Base-by-base conservation (phyloP, 1,140 invertebrate species). In the Gryon sp. region DNA sequence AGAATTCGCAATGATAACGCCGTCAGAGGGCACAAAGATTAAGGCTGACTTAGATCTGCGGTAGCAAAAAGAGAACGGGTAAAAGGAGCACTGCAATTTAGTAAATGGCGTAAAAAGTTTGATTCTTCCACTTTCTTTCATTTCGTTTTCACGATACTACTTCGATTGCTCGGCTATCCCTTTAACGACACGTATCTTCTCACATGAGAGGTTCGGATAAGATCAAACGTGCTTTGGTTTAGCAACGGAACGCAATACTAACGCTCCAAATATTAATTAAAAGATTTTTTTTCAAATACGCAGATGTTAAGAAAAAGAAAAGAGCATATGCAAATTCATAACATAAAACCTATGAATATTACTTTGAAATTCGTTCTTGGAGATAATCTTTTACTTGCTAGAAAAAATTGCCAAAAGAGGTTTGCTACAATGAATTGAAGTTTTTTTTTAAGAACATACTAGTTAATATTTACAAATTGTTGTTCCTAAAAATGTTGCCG, bases 81-180 rank as follows among this genome's bases (percentile, higher is more conserved):
- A 36, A 36, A 53, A 36, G 20, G 38, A 66, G 28, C 38, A 52
- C 40, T 70, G 53, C 66, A 77, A 77, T 77, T 77, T 72, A 48
- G 69, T 26, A 63, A 73, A 78, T 78, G 69, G 75, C 26, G 41
- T 50, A 68, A 76, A 77, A 68, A 73, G 43, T 66, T 70, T 70
- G 52, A 53, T 72, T 66, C 30, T 59, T 65, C 32, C 55, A 60
- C 7, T 48, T 53, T 66, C 46, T 45, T 75, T 53, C 40, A 12
- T 22, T 26, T 41, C 50, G 19, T 30, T 46, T 72, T 53, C 40
- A 26, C 6, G 1, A 12, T 41, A 18, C 24, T 41, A 19, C 20
- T 55, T 59, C 53, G 16, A 34, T 59, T 52, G 30, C 8, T 24
- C 26, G 19, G 16, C 24, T 15, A 50, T 34, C 22, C 34, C 11